These are phyloP conservation scores for Orbicella faveolata DNA, from an alignment of 64 coral and sea anemone genomes.

Conservation along the genomic window DNA sequence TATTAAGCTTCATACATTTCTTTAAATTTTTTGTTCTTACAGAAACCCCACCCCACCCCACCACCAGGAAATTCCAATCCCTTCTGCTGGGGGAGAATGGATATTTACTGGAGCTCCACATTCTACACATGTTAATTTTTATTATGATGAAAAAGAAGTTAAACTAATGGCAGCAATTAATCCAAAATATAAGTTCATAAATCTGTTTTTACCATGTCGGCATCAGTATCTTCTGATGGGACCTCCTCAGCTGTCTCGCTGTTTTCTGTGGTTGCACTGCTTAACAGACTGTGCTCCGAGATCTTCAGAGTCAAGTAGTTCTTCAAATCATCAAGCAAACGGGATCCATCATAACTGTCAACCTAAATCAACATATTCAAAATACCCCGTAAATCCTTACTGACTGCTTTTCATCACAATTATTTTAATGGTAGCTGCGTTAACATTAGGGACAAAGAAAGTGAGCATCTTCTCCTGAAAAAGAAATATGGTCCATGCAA, in stretches of 20 bases:
- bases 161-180: too few species aligned
- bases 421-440: not conserved
- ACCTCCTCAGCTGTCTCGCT: conserved; percentile 76
- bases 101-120: too few species aligned
- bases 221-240: conserved; percentile 24
- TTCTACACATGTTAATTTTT: too few species aligned
- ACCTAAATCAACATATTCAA: conserved; percentile 37
- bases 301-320: conserved; percentile 68
- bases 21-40: too few species aligned
- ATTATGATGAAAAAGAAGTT: too few species aligned
- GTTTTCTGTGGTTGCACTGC: conserved; percentile 59
- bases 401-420: not conserved
- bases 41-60: too few species aligned
- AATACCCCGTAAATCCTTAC: not conserved
- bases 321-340: conserved; percentile 57
- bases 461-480: too few species aligned
- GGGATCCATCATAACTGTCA: conserved; percentile 22
- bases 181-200: too few species aligned
- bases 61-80: too few species aligned
- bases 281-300: conserved; percentile 58
- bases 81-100: too few species aligned
- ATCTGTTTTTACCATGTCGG: conserved; percentile 31
- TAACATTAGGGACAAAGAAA: too few species aligned
- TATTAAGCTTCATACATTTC: too few species aligned
- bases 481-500: not conserved